Conservation (phyloP, 2,113 vertebrate genomes). For the Mungos mungo region DNA sequence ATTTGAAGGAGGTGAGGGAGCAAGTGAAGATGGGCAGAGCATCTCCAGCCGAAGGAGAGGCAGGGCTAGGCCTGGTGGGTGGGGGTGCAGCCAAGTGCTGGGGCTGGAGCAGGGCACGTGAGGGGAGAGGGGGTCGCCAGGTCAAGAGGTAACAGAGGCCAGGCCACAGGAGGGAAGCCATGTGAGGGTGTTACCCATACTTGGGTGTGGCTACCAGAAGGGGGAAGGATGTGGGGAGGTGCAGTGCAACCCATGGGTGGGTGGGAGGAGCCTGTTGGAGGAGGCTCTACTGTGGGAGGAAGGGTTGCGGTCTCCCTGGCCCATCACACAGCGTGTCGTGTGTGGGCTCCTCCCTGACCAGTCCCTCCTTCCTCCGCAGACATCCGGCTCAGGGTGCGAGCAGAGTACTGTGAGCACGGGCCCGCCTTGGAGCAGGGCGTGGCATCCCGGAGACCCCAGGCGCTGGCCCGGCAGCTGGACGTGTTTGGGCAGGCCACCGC, state of each 20-base stretch:
- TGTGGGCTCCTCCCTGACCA: background rate
- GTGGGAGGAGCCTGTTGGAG: background rate
- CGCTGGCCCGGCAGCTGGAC: slow-evolving; percentile 91
- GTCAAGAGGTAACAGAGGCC: background rate
- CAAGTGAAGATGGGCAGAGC: background rate
- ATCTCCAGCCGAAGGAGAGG: background rate
- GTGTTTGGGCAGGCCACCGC: slow-evolving; percentile 92
- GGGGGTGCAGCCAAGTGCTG: background rate
- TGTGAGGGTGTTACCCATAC: background rate
- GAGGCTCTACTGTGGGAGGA: background rate
- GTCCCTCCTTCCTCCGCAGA: slow-evolving; percentile 81
- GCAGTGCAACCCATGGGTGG: background rate
- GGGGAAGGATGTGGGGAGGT: background rate
- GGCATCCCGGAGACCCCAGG: slow-evolving; percentile 90
- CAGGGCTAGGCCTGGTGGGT: background rate
- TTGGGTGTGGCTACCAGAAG: background rate
- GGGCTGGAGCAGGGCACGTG: background rate
- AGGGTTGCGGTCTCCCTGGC: background rate
- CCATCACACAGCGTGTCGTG: background rate
- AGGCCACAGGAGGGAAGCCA: background rate
- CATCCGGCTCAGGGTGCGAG: slow-evolving; percentile 92
- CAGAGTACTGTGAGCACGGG: slow-evolving; percentile 93
- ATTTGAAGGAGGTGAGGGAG: background rate
- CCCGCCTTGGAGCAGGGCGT: slow-evolving; percentile 89
- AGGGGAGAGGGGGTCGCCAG: background rate